phyloP scores from a whole-genome alignment of 1,140 invertebrate genomes.

The Catajapyx aquilonaris region DNA sequence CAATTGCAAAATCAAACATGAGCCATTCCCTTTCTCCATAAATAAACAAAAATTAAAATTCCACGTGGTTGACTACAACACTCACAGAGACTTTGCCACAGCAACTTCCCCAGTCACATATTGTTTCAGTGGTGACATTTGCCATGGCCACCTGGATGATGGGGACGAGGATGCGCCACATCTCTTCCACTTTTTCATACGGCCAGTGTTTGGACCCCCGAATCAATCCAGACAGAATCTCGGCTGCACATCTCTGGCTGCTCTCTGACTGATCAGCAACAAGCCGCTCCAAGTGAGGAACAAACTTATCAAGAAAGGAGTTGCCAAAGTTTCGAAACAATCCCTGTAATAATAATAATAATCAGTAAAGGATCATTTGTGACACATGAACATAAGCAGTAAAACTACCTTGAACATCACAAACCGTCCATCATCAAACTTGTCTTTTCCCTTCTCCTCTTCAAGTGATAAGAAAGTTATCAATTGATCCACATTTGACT shows the following conservation, averaged over 20 bases:
- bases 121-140: constrained; percentile 40
- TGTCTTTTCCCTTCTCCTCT: constrained; percentile 66
- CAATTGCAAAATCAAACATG: too few species aligned
- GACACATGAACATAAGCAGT: too few species aligned
- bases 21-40: too few species aligned
- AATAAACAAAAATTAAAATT: too few species aligned
- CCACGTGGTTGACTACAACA: too few species aligned
- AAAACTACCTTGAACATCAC: constrained; percentile 45
- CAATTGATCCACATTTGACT: constrained; percentile 45
- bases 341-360: constrained; percentile 27
- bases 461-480: constrained; percentile 58
- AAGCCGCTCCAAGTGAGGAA: constrained; percentile 39
- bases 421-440: constrained; percentile 43
- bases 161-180: constrained; percentile 36
- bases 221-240: constrained; percentile 55
- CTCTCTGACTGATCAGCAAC: constrained; percentile 46
- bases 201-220: constrained; percentile 65
- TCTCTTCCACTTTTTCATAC: constrained; percentile 32
- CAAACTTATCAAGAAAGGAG: constrained; percentile 32
- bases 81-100: constrained; percentile 33
- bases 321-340: constrained; percentile 61
- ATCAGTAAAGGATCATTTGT: background rate
- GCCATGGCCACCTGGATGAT: constrained; percentile 32
- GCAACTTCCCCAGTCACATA: constrained; percentile 55
- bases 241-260: constrained; percentile 61